Base-by-base conservation (phyloP, 23 tunicate species). In the Trididemnum clinides region DNA sequence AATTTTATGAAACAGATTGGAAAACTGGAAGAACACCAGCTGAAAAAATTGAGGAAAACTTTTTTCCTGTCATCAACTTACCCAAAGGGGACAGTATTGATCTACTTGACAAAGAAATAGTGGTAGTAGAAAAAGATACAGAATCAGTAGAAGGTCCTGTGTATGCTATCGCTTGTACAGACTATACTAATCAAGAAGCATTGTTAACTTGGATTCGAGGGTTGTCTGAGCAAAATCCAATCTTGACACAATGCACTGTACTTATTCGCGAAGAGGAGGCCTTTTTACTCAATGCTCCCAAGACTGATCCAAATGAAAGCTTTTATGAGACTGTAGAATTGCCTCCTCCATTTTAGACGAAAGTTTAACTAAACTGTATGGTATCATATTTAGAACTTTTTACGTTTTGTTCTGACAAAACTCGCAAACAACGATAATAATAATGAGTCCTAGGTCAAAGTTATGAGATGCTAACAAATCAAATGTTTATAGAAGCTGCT, bases 161-260 rank as follows among this genome's bases (percentile, higher is more conserved):
- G 34, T 94, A 81, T 76, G 98, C 93, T 1, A 64, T 94, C 32
- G 98, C 98, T 22, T 95, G 96, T 50, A 89, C 98, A 1, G 98
- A 94, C 74, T 57, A 76, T 39, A 94, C 30, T 10, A 85, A 90
- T 2, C 84, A 69, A 35, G 88, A 59, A 51, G 98, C 98, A 6
- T 39, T 94, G 64, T 29, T 70, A 39, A 74, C 83, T 22, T 94
- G 98, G 98, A 62, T 94, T 22, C 66, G 88, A 10, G 98, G 98
- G 6, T 64, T 94, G 57, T 59, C 79, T n/a, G 86, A 77, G 22
- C 72, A 82, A 20, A 94, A 94, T 75, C 82, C 86, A 1, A 58
- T 32, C 4, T 57, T 94, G 22, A 19, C 75, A 4, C 57, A 74
- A 33, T 77, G 83, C 50, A 66, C 86, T 85, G 88, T 94, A 23